Percentiles rank a stretch among this genome's conserved stretches.
These are phyloP conservation scores for Notarius quadriscutis DNA, from an alignment of 2,113 vertebrate genomes.

Conservation along the genomic window DNA sequence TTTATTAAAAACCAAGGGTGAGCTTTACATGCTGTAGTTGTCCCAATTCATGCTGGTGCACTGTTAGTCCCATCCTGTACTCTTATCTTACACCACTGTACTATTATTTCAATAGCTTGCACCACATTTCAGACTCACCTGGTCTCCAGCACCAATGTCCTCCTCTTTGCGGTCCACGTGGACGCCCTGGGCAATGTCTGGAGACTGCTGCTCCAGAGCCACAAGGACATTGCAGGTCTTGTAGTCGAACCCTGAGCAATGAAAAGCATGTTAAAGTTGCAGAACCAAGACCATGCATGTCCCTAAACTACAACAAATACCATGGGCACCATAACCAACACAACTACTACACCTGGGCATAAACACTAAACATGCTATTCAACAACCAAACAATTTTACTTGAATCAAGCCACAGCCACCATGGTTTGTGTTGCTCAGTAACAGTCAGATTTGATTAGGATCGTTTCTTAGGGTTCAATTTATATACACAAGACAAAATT, in stretches of 20 bases:
- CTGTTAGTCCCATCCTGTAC: background rate
- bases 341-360: background rate
- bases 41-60: background rate
- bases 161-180: constrained; percentile 90
- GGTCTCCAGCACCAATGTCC: constrained; percentile 92
- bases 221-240: constrained; percentile 78
- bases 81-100: background rate
- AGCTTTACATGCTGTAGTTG: too few species aligned
- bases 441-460: background rate
- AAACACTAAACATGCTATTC: background rate
- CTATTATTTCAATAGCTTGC: background rate
- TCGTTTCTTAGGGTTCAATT: background rate
- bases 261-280: background rate
- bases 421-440: background rate
- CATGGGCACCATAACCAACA: background rate
- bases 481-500: background rate
- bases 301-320: background rate
- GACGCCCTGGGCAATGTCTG: constrained; percentile 90
- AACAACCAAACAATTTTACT: background rate
- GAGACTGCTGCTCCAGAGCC: constrained; percentile 91
- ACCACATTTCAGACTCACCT: constrained; percentile 68
- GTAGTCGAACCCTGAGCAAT: constrained; percentile 82
- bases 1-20: too few species aligned
- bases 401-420: background rate
- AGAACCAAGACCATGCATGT: background rate